Conservation (phyloP, 2,797 vertebrate genomes). For the Phylloscopus collybita region DNA sequence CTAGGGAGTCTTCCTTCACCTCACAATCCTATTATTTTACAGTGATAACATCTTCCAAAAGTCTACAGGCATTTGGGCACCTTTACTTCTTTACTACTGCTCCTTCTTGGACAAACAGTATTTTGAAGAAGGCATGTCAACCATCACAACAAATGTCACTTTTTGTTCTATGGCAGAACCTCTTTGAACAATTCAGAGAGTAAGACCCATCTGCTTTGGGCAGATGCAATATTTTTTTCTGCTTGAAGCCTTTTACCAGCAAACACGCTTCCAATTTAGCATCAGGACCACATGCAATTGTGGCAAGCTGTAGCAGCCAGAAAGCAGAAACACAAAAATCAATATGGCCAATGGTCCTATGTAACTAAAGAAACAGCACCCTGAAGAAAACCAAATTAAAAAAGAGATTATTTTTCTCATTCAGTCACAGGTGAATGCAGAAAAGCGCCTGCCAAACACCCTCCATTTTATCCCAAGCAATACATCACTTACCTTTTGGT, state of each 20-base stretch:
- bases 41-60: too few species aligned
- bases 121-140: background rate
- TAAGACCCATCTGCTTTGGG: background rate
- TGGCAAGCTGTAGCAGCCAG: constrained; percentile 33
- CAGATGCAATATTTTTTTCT: background rate
- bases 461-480: background rate
- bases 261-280: background rate
- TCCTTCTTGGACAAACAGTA: background rate
- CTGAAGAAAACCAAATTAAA: background rate
- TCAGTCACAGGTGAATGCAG: background rate
- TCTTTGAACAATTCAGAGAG: background rate
- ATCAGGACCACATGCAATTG: background rate
- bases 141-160: background rate
- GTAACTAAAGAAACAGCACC: background rate
- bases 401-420: background rate
- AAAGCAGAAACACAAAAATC: constrained; percentile 11
- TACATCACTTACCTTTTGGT: constrained; percentile 6
- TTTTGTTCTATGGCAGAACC: background rate
- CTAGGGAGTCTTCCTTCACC: background rate
- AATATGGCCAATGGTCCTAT: background rate
- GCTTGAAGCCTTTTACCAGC: background rate
- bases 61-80: background rate
- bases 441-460: background rate
- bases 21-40: background rate
- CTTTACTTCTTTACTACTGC: background rate